Conservation (phyloP, 1,140 invertebrate genomes). For the Sinonovacula constricta region DNA sequence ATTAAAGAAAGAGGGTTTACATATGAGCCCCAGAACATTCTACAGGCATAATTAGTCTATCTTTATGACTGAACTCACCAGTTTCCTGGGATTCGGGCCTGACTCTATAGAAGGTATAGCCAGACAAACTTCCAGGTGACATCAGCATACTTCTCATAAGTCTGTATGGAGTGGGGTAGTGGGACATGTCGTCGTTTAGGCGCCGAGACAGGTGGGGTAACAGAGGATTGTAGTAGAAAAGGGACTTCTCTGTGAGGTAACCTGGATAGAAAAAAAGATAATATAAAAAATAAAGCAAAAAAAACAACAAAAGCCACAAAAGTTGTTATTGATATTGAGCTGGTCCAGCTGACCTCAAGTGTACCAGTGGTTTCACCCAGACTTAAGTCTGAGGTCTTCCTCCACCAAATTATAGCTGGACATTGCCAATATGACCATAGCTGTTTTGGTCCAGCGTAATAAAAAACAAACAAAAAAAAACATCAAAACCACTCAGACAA, state of each 20-base stretch:
- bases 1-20: neutral
- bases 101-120: slow-evolving; percentile 75
- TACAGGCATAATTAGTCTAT: neutral
- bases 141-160: slow-evolving; percentile 76
- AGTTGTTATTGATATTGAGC: too few relatives aligned
- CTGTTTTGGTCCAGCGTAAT: too few relatives aligned
- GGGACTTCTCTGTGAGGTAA: slow-evolving; percentile 72
- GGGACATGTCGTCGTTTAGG: slow-evolving; percentile 77
- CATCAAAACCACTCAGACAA: too few relatives aligned
- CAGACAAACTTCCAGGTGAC: slow-evolving; percentile 73
- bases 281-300: too few relatives aligned
- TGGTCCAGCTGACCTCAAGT: too few relatives aligned
- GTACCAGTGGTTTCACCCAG: too few relatives aligned
- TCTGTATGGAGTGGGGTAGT: slow-evolving; percentile 75
- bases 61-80: slow-evolving; percentile 44
- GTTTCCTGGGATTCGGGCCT: slow-evolving; percentile 61
- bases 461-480: too few relatives aligned
- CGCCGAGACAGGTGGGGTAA: slow-evolving; percentile 69
- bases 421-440: too few relatives aligned
- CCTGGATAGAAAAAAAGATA: too few relatives aligned
- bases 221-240: slow-evolving; percentile 71
- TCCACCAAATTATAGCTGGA: too few relatives aligned
- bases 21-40: neutral
- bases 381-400: too few relatives aligned
- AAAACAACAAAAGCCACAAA: too few relatives aligned